Evolutionary conservation across 1,140 invertebrate genomes (phyloP), one percentile per base, ranked within the genome.

Genomic region (Eumaeus atala): DNA sequence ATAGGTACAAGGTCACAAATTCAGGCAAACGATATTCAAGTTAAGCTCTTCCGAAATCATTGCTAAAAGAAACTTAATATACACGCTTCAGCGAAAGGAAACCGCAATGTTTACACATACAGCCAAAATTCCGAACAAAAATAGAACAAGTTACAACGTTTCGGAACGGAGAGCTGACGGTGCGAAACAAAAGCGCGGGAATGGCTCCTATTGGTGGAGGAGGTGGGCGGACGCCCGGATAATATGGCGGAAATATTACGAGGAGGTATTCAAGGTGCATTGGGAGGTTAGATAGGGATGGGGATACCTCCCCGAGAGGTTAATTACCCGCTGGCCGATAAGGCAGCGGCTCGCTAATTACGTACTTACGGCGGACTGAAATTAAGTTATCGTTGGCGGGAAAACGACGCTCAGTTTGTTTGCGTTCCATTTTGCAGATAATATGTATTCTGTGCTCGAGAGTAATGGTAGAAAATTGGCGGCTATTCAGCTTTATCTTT

Each of bases 301-400:
- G 64, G 65, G 60, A 54, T 51, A 67, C 56, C 71, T 73, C 68
- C 70, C 62, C 35, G 64, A 76, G 74, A 86, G 84, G 84, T 87
- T 87, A 87, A 87, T 87, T 87, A 84, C 81, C 78, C 77, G 67
- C 79, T 78, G 72, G 78, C 77, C 77, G 81, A 87, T 87, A 87
- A 87, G 83, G 80, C 81, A 87, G 74, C 74, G 80, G 83, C 77
- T 75, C 80, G 83, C 83, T 87, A 87, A 87, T 87, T 84, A 87
- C 81, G 79, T 84, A 87, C 83, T 87, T 87, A 87, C 84, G 81
- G 83, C 79, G 77, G 83, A 81, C 83, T 83, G 81, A 83, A 84
- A 87, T 87, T 87, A 86, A 87, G 81, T 87, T 87, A 87, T 87
- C 81, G 84, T 76, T 71, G 76, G 72, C 77, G 67, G 74, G 74